phyloP scores from a whole-genome alignment of 2,113 vertebrate species.

The Struthio camelus region DNA sequence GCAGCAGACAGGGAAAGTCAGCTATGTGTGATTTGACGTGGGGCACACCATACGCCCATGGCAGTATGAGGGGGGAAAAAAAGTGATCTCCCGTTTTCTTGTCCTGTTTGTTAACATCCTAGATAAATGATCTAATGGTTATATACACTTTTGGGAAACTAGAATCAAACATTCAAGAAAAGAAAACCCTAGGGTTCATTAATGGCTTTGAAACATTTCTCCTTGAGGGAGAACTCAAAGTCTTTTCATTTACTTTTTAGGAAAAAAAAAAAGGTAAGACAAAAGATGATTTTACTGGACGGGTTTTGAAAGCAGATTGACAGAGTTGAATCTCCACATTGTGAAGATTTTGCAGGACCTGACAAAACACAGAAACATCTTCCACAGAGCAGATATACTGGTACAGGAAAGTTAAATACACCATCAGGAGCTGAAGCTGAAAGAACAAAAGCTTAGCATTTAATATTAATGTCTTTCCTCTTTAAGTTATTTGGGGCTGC shows the following conservation, averaged over 20 bases:
- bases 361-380: not conserved
- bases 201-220: not conserved
- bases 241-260: not conserved
- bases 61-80: not conserved
- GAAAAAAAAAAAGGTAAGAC: not conserved
- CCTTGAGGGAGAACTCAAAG: not conserved
- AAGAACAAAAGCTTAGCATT: not conserved
- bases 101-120: not conserved
- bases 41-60: not conserved
- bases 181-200: not conserved
- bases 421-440: not conserved
- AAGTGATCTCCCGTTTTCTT: not conserved
- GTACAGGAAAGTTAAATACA: not conserved
- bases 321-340: not conserved
- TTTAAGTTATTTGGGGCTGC: not conserved
- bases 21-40: not conserved
- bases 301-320: not conserved
- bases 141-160: accelerated
- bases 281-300: not conserved
- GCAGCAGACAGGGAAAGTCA: not conserved
- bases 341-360: not conserved
- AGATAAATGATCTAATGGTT: not conserved
- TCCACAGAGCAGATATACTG: accelerated
- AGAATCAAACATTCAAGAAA: not conserved
- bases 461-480: not conserved